Conservation (phyloP, 1,140 invertebrate species). For the Drosophila lacertosa region DNA sequence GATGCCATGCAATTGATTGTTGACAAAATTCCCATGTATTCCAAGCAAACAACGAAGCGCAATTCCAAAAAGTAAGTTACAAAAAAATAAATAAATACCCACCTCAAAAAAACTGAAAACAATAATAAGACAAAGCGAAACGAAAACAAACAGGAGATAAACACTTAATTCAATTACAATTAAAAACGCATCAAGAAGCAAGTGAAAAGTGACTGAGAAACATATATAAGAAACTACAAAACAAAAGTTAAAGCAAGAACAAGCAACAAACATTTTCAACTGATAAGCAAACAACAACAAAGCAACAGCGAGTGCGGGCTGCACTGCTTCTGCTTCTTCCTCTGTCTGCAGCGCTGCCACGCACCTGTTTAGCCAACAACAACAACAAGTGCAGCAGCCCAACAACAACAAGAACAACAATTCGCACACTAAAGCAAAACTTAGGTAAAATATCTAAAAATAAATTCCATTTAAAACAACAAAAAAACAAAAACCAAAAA, state of each 20-base stretch:
- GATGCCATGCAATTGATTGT: conserved; percentile 84
- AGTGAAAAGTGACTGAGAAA: conserved; percentile 35
- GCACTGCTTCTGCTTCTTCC: conserved; percentile 36
- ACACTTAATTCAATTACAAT: conserved; percentile 1
- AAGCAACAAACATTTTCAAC: conserved; percentile 30
- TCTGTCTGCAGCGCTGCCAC: conserved; percentile 10
- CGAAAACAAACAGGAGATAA: conserved; percentile 3
- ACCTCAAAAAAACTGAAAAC: neutral
- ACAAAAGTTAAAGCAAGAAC: conserved; percentile 2
- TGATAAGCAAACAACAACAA: conserved; percentile 55
- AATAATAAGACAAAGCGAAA: too few species aligned
- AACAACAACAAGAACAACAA: conserved; percentile 49
- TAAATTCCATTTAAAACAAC: conserved; percentile 75
- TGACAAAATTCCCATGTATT: conserved; percentile 84
- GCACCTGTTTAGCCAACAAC: conserved; percentile 46
- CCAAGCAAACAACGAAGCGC: conserved; percentile 84
- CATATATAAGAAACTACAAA: conserved; percentile 7
- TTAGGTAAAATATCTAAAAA: conserved; percentile 84
- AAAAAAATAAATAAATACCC: conserved; percentile 11
- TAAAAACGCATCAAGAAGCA: neutral
- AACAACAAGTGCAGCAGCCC: conserved; percentile 13
- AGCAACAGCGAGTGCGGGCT: conserved; percentile 41
- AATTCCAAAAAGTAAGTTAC: conserved; percentile 84
- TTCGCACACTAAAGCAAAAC: conserved; percentile 73
- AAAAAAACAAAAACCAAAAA: conserved; percentile 44